Evolutionary conservation across 2,113 vertebrate genomes (phyloP), one percentile per base, ranked within the genome.

Genomic region (Neomonachus schauinslandi): DNA sequence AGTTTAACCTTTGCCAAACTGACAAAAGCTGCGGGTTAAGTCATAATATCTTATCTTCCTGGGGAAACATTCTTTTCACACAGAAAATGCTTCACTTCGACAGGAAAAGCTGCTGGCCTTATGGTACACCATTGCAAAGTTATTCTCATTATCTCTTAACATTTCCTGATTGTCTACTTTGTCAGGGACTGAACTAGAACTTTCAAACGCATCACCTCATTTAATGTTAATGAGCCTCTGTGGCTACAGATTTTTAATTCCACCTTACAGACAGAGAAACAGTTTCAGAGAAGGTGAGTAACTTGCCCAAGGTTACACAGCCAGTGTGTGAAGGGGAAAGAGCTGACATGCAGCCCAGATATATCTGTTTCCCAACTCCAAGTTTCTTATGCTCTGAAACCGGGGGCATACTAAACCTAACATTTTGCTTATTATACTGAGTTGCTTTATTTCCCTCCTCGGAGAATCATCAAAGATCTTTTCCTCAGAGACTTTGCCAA

Each of bases 1-100:
- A 57, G 71, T 92, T 92, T 96, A 92, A 96, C 61, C 82, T 97
- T 86, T 81, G 71, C 77, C 89, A 95, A 96, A 82, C 8, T 74
- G 79, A 86, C 77, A 96, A 88, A 86, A 95, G 82, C 16, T 81
- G 79, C 28, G 76, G 31, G 88, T 77, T 94, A 84, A 94, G 87
- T 93, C 46, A 57, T 42, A 71, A 49, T 51, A 65, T 65, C 51
- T 87, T 67, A n/a, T 69, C n/a, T 93, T 91, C 67, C 42, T 19
- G 16, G 88, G 63, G 63, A 91, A 84, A 55, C 33, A 84, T 59
- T 82, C 67, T n/a, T 84, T 51, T 88, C 61, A 51, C n/a, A 74
- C 0, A 53, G 46, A 74, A 59, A 65, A 80, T 55, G 36, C 13
- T 69, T 89, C n/a, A 1, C 28, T 59, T 90, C 36, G n/a, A 55